Evolutionary conservation across 2,888 invertebrate genomes (phyloP).

Genomic region (Encarsia formosa): DNA sequence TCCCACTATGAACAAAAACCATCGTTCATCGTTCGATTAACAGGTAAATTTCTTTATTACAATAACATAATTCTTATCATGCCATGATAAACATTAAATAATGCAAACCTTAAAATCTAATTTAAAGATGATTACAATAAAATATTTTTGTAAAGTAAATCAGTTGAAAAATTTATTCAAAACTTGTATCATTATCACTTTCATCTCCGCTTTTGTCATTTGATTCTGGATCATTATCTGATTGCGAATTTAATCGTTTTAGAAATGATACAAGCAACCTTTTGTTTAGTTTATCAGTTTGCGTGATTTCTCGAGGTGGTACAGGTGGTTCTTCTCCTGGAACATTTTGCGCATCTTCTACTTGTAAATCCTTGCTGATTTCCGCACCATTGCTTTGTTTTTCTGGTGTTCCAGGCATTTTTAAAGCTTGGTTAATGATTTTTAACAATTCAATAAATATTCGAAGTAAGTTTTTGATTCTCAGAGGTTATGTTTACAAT

Average conservation of each 20-base stretch:
- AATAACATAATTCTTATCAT: too few relatives aligned
- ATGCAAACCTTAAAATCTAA: too few relatives aligned
- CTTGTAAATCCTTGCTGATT: conserved; percentile 27
- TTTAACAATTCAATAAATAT: too few relatives aligned
- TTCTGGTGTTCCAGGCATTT: conserved; percentile 45
- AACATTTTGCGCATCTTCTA: conserved; percentile 9
- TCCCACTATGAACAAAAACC: background rate
- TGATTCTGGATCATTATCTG: background rate
- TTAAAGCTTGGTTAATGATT: too few relatives aligned
- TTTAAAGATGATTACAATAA: too few relatives aligned
- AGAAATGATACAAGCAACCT: conserved; percentile 62
- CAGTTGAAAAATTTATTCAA: conserved; percentile 6
- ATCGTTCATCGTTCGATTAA: too few relatives aligned
- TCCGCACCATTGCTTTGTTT: conserved; percentile 22
- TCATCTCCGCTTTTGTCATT: conserved; percentile 10
- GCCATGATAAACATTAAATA: too few relatives aligned
- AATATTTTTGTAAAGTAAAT: background rate
- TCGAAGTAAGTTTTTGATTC: background rate
- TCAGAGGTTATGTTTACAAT: background rate
- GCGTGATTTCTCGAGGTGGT: conserved; percentile 55
- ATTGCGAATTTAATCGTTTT: conserved; percentile 52
- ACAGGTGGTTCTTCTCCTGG: conserved; percentile 31
- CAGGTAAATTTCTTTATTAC: too few relatives aligned
- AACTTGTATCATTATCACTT: conserved; percentile 7
- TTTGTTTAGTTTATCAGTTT: conserved; percentile 66